phyloP scores from a whole-genome alignment of 1,140 invertebrate species.

The Scaptomyza pallida region DNA sequence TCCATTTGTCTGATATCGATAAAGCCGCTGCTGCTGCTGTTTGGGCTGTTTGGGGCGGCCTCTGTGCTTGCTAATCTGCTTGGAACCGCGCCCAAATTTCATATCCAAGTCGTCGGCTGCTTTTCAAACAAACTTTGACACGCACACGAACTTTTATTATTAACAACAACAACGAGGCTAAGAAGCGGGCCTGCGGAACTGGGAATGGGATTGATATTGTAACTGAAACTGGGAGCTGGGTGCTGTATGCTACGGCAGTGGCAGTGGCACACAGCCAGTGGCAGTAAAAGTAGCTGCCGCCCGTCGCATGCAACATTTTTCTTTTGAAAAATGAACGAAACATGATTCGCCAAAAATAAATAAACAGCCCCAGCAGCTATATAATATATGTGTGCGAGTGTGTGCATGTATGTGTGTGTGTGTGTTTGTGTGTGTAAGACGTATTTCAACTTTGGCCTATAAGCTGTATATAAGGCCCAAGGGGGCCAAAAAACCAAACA shows the following conservation, averaged over 20 bases:
- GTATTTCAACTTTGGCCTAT: conserved; percentile 77
- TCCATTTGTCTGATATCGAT: conserved; percentile 59
- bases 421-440: conserved; percentile 23
- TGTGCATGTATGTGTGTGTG: conserved; percentile 12
- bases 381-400: conserved; percentile 19
- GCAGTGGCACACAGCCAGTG: conserved; percentile 35
- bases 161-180: conserved; percentile 57
- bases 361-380: conserved; percentile 16
- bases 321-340: conserved; percentile 83
- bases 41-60: background rate
- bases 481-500: conserved; percentile 1
- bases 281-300: conserved; percentile 74
- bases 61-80: conserved; percentile 68
- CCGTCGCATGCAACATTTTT: conserved; percentile 80
- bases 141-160: conserved; percentile 82
- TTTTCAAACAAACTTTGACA: conserved; percentile 82
- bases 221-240: conserved; percentile 11
- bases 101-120: conserved; percentile 63
- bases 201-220: conserved; percentile 38
- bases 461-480: conserved; percentile 46
- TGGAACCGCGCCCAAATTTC: conserved; percentile 65
- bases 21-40: conserved; percentile 35
- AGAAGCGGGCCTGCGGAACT: conserved; percentile 29
- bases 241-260: too few relatives aligned
- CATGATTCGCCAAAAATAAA: conserved; percentile 81